Conservation (phyloP, 2,113 vertebrate species). For the Platichthys flesus region DNA sequence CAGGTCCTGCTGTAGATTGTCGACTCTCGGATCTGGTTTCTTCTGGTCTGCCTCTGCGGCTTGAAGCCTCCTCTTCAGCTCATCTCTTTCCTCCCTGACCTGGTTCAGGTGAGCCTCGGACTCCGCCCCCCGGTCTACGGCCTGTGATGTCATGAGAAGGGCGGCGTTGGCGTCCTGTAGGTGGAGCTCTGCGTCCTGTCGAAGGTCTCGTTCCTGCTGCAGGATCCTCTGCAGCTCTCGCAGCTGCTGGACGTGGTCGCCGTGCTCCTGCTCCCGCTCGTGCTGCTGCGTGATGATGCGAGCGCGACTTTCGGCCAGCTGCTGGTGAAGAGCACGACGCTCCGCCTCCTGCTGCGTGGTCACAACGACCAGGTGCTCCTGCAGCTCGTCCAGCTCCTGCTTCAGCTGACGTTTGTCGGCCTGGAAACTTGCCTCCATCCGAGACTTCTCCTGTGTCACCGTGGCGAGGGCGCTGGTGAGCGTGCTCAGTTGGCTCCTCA, state of each 20-base stretch:
- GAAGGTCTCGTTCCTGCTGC: constrained; percentile 84
- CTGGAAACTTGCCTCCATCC: constrained; percentile 95
- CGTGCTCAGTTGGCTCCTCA: constrained; percentile 89
- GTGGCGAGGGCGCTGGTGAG: constrained; percentile 91
- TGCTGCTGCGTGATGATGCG: constrained; percentile 91
- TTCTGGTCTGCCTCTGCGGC: constrained; percentile 74
- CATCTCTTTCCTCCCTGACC: constrained; percentile 82
- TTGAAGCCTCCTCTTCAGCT: constrained; percentile 81
- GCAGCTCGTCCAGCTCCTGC: constrained; percentile 88
- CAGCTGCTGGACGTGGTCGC: constrained; percentile 91
- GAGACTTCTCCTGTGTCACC: constrained; percentile 93
- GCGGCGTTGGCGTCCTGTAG: constrained; percentile 85
- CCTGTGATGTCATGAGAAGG: constrained; percentile 69
- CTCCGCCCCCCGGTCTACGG: constrained; percentile 78
- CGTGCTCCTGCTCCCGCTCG: constrained; percentile 90
- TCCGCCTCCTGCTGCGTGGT: constrained; percentile 76
- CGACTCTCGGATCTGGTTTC: constrained; percentile 83
- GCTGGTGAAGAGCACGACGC: constrained; percentile 81
- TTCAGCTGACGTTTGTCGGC: constrained; percentile 91
- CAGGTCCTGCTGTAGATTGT: constrained; percentile 86
- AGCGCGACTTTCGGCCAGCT: constrained; percentile 88
- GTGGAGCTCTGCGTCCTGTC: constrained; percentile 86
- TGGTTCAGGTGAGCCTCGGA: constrained; percentile 80
- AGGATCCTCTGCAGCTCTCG: constrained; percentile 91
- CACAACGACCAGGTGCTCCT: constrained; percentile 70